A percentile compares a stretch with the other conserved stretches of the same genome.
Evolutionary conservation across 2,113 vertebrate species (phyloP).

Genomic region (Bubo blakistoni): DNA sequence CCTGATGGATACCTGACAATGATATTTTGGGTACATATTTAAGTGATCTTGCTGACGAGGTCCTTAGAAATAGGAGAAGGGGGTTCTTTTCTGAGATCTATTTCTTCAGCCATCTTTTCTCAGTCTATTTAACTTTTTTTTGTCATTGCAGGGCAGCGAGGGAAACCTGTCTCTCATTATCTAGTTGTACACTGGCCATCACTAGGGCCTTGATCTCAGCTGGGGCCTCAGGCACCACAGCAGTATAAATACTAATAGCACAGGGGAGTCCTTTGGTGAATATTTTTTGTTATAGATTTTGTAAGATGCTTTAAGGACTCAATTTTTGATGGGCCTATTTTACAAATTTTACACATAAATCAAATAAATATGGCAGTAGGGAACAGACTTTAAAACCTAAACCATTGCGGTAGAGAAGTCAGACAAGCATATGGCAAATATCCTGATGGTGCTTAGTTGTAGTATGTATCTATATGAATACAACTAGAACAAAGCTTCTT

Average conservation of each 20-base stretch:
- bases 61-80: not conserved
- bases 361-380: conserved; percentile 40
- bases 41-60: not conserved
- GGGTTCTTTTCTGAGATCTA: not conserved
- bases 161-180: conserved; percentile 68
- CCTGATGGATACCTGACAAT: not conserved
- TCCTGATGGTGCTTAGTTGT: not conserved
- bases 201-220: conserved; percentile 44
- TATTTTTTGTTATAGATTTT: conserved; percentile 33
- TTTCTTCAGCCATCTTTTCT: conserved; percentile 40
- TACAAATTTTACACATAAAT: conserved; percentile 41
- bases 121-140: not conserved
- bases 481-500: conserved; percentile 22
- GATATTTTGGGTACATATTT: not conserved
- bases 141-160: not conserved
- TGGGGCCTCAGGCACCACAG: conserved; percentile 51
- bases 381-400: conserved; percentile 1
- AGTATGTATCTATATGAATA: not conserved
- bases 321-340: conserved; percentile 31
- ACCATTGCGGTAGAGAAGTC: not conserved
- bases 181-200: conserved; percentile 54
- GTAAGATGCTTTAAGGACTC: conserved; percentile 10
- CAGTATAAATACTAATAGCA: conserved; percentile 48
- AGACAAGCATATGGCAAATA: not conserved
- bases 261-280: conserved; percentile 5